Evolutionary conservation across 2,113 vertebrate species (phyloP), one percentile per base, ranked within the genome.

Genomic region (Microtus pennsylvanicus): DNA sequence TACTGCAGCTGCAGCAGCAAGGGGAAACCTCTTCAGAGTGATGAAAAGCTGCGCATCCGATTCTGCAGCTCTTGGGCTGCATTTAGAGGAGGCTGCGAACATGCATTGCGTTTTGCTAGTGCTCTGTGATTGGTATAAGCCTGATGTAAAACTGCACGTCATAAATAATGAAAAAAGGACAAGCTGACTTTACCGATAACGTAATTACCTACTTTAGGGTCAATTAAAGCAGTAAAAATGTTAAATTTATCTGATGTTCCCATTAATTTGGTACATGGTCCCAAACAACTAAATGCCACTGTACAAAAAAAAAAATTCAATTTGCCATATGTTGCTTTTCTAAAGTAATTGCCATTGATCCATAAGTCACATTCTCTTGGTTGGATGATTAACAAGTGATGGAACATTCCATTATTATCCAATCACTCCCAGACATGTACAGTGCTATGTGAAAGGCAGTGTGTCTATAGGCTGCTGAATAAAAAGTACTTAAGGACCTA

Each of bases 321-420:
- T 97, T 98, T 93, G 86, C 69, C 97, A 12, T 93, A 97, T 97
- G 83, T 80, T 87, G 22, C 50, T 86, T 94, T 95, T 97, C n/a
- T 93, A 90, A 94, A 88, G 4, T 94, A 95, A 96, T 85, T 95
- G 89, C 1, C 47, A 89, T 94, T 96, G 93, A 97, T 97, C 61
- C 89, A 26, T 82, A 47, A 6, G 5, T 96, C 92, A 95, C 72
- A 83, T 55, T 95, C 58, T 95, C 74, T 94, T 1, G 96, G 76
- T 75, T 76, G 82, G 94, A 65, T 94, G 42, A 97, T 96, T 97
- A 96, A 33, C 76, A 74, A 89, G 77, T 92, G 72, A 96, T 83
- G 80, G 87, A 97, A 61, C 19, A 89, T 30, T 93, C 8, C 61
- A 19, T 75, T 97, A 65, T 93, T 97, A 91, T 52, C 35, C 38